Conservation (phyloP, 1,140 invertebrate species). For the Drosophila ohnishii region DNA sequence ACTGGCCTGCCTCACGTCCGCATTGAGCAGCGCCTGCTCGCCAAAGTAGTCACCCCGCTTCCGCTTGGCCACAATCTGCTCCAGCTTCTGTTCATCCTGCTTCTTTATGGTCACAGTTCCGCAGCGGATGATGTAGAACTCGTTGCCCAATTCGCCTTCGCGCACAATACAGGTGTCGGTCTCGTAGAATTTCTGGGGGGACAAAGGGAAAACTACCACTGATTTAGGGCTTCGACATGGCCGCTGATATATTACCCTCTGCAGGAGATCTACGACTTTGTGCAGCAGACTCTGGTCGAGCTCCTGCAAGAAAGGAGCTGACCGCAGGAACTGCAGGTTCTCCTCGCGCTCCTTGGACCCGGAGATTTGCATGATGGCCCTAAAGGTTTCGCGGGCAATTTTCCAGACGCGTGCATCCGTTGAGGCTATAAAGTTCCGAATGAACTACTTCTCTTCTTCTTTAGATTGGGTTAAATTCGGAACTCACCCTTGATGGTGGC, state of each 20-base stretch:
- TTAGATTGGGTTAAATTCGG: neutral
- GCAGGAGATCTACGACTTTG: conserved; percentile 95
- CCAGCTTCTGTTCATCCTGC: conserved; percentile 84
- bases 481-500: conserved; percentile 91
- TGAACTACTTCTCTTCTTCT: neutral
- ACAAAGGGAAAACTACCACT: neutral
- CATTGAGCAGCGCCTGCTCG: conserved; percentile 90
- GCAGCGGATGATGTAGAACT: conserved; percentile 97
- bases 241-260: conserved; percentile 86
- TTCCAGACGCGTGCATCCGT: conserved; percentile 94
- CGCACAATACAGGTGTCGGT: conserved; percentile 94
- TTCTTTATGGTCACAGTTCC: conserved; percentile 93
- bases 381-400: conserved; percentile 92
- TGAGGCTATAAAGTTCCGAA: conserved; percentile 85
- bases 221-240: neutral
- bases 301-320: conserved; percentile 92
- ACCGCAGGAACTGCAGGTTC: conserved; percentile 92
- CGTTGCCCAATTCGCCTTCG: conserved; percentile 96
- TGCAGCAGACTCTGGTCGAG: conserved; percentile 91
- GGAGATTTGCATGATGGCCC: conserved; percentile 93
- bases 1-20: conserved; percentile 93
- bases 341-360: conserved; percentile 91
- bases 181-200: conserved; percentile 85
- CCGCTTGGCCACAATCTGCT: conserved; percentile 86
- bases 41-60: conserved; percentile 90